Percentiles rank a stretch among this genome's conserved stretches.
These are phyloP conservation scores for Panzeria rudis DNA, from an alignment of 2,888 invertebrate genomes.

Conservation along the genomic window DNA sequence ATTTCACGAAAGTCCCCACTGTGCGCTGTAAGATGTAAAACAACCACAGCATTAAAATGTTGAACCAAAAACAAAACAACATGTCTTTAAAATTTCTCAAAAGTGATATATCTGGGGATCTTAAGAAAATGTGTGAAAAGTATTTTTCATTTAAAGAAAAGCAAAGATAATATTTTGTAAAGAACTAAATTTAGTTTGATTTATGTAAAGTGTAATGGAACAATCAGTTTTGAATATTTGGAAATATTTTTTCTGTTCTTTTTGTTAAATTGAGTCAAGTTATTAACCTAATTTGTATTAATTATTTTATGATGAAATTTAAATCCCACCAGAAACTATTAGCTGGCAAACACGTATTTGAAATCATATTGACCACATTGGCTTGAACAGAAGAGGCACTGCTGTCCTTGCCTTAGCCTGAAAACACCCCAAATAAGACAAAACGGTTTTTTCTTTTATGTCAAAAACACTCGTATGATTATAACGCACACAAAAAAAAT, in stretches of 20 bases:
- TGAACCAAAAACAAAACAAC: background rate
- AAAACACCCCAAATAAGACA: too few species aligned
- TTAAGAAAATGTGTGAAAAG: conserved; percentile 11
- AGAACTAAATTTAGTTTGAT: conserved; percentile 15
- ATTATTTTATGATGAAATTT: background rate
- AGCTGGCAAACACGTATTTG: background rate
- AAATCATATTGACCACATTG: background rate
- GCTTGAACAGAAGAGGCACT: too few species aligned
- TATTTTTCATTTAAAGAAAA: background rate
- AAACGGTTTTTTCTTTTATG: too few species aligned
- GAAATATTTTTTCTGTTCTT: conserved; percentile 18
- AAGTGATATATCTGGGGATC: conserved; percentile 24
- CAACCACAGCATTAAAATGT: conserved; percentile 13
- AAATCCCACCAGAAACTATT: background rate
- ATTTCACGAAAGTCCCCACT: background rate
- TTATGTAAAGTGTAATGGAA: conserved; percentile 14
- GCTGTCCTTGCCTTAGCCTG: too few species aligned
- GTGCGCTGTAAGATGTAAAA: conserved; percentile 2
- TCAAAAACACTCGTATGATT: too few species aligned
- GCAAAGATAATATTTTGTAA: too few species aligned
- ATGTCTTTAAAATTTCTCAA: conserved; percentile 29
- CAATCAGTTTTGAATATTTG: conserved; percentile 11
- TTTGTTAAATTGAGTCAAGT: background rate
- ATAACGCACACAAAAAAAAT: too few species aligned
- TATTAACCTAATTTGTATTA: background rate